A percentile compares a stretch with the other conserved stretches of the same genome.
These are phyloP conservation scores for Ambastaia sidthimunki DNA, from an alignment of 2,797 vertebrate genomes.

Conservation along the genomic window DNA sequence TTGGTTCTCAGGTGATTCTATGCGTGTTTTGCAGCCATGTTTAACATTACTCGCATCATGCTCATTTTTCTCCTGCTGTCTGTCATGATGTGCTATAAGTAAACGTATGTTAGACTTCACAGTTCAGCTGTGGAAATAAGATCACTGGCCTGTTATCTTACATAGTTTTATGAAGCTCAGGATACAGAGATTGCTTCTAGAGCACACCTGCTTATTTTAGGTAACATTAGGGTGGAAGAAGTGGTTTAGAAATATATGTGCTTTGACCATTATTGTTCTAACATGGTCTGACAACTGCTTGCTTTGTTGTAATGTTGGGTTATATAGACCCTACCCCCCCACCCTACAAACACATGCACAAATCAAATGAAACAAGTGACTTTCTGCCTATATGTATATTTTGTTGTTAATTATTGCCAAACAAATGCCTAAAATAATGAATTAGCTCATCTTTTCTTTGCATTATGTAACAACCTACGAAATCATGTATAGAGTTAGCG, in stretches of 20 bases:
- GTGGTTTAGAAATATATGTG: conserved; percentile 13
- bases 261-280: conserved; percentile 11
- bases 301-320: not conserved
- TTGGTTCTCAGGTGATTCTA: conserved; percentile 42
- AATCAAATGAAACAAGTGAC: conserved; percentile 11
- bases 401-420: conserved; percentile 9
- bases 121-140: conserved; percentile 5
- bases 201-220: conserved; percentile 7
- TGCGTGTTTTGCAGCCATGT: not conserved
- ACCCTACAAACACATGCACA: not conserved
- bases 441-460: conserved; percentile 8
- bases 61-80: conserved; percentile 9
- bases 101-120: conserved; percentile 27
- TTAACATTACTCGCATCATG: conserved; percentile 42
- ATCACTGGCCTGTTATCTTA: not conserved
- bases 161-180: conserved; percentile 14
- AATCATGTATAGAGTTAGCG: conserved; percentile 16
- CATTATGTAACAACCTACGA: conserved; percentile 8
- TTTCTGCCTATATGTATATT: conserved; percentile 24
- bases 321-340: not conserved
- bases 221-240: conserved; percentile 12
- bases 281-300: not conserved
- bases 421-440: conserved; percentile 18
- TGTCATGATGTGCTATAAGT: conserved; percentile 8
- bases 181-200: conserved; percentile 1